These are phyloP conservation scores for Rousettus leschenaultii DNA, from an alignment of 2,113 vertebrate species.

Conservation along the genomic window DNA sequence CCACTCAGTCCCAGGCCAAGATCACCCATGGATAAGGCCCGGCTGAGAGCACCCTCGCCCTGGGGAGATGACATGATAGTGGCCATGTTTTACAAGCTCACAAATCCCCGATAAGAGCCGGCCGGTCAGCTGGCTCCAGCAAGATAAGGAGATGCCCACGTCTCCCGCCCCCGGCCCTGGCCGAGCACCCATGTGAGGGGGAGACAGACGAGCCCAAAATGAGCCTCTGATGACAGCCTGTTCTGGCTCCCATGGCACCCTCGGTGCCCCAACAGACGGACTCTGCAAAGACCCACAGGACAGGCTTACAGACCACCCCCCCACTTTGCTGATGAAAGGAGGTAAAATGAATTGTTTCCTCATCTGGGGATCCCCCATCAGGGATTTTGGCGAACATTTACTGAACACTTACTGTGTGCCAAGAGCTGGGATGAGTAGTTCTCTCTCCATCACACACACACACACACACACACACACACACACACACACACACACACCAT, in stretches of 20 bases:
- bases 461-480: not conserved
- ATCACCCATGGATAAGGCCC: not conserved
- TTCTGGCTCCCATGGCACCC: rapidly evolving
- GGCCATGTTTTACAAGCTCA: constrained; percentile 64
- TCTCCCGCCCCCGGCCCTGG: not conserved
- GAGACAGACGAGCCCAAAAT: not conserved
- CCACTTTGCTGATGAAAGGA: not conserved
- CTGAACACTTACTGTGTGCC: rapidly evolving
- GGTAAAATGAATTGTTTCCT: rapidly evolving
- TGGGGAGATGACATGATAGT: constrained; percentile 42
- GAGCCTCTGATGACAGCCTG: rapidly evolving
- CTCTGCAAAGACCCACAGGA: rapidly evolving
- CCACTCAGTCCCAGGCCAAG: not conserved
- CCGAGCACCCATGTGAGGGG: not conserved
- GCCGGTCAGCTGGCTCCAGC: not conserved
- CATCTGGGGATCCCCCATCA: rapidly evolving
- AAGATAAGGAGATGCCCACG: constrained; percentile 48
- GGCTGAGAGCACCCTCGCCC: not conserved
- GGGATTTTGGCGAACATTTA: not conserved
- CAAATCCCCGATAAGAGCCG: constrained; percentile 46
- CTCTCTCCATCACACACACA: not conserved
- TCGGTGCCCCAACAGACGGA: not conserved
- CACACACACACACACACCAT: not conserved
- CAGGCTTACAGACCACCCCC: rapidly evolving
- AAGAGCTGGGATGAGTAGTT: rapidly evolving